phyloP scores from a whole-genome alignment of 2,797 vertebrate species.

The Malurus splendens region DNA sequence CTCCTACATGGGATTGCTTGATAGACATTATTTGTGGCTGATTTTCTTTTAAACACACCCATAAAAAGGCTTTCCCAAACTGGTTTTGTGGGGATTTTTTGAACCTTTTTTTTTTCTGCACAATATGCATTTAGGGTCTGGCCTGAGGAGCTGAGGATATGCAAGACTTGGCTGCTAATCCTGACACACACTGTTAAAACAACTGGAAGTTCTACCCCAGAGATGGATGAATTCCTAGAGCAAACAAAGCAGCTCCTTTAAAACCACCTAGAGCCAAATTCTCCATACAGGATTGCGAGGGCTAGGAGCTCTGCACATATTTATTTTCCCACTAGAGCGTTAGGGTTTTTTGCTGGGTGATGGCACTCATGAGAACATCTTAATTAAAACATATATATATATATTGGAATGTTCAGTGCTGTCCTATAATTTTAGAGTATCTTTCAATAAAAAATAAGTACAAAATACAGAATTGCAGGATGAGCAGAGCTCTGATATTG shows the following conservation, averaged over 20 bases:
- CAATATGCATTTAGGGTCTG: neutral
- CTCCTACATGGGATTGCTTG: neutral
- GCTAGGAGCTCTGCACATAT: neutral
- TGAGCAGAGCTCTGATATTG: neutral
- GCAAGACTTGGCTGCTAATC: neutral
- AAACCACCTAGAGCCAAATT: neutral
- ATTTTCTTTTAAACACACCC: neutral
- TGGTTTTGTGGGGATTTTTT: accelerated
- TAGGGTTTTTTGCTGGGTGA: neutral
- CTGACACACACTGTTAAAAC: neutral
- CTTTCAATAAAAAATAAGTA: neutral
- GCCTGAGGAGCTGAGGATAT: neutral
- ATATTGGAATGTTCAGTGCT: neutral
- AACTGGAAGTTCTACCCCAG: neutral
- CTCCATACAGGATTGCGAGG: neutral
- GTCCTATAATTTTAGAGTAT: neutral
- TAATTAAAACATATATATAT: neutral
- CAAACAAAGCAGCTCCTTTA: neutral
- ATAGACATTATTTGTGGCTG: neutral
- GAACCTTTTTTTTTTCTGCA: neutral
- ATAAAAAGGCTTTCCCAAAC: neutral
- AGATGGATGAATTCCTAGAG: neutral
- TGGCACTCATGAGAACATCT: neutral
- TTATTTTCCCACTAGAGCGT: neutral
- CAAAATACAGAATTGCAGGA: neutral